Percentiles rank a stretch among this genome's conserved stretches.
phyloP scores from a whole-genome alignment of 2,797 vertebrate genomes.

The Phoxinus dragarum region DNA sequence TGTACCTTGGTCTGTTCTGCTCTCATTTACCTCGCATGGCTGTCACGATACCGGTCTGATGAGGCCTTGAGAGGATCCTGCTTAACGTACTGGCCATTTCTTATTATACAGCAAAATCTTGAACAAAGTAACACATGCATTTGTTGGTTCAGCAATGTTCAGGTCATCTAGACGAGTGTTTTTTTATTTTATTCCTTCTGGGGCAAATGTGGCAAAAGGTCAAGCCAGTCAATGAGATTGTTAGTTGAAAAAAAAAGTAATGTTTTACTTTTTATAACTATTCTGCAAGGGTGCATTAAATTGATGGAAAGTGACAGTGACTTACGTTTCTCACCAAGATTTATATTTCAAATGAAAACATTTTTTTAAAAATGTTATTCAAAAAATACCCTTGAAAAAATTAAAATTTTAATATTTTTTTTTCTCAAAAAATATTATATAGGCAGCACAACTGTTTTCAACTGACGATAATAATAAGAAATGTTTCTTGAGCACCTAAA shows the following conservation, averaged over 20 bases:
- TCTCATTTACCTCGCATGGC: slow-evolving; percentile 34
- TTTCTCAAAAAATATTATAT: no score
- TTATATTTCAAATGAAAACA: background rate
- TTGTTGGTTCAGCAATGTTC: background rate
- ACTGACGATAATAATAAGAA: background rate
- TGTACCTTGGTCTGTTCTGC: background rate
- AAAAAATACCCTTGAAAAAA: background rate
- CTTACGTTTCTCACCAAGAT: background rate
- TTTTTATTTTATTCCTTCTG: background rate
- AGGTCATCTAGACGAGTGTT: background rate
- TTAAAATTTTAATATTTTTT: no score
- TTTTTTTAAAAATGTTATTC: no score
- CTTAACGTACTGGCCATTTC: background rate
- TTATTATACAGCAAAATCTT: slow-evolving; percentile 33
- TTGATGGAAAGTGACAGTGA: background rate
- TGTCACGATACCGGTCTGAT: slow-evolving; percentile 23
- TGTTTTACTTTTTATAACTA: background rate
- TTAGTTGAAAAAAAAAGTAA: background rate
- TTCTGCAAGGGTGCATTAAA: background rate
- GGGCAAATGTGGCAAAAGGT: background rate
- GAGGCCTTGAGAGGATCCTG: slow-evolving; percentile 30
- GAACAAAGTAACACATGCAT: no score
- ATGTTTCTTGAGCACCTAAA: background rate
- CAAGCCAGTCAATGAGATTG: background rate
- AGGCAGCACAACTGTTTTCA: background rate